A percentile compares a stretch with the other conserved stretches of the same genome.
Evolutionary conservation across 2,113 vertebrate species (phyloP).

Genomic region (Chrysochloris asiatica): DNA sequence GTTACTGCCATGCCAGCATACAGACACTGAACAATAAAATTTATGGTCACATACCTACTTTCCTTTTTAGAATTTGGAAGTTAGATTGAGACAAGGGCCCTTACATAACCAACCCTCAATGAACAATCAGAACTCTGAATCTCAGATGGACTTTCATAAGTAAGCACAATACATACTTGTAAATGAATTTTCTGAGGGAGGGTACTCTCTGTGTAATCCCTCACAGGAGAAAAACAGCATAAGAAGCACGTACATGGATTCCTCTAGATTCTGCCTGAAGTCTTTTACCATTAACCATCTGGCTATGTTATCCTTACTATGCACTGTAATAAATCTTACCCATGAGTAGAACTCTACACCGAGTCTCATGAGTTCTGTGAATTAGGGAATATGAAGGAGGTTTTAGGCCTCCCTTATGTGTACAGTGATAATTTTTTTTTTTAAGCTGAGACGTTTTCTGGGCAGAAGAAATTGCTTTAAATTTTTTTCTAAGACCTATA

Average conservation of each 20-base stretch:
- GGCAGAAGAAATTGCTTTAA: no score
- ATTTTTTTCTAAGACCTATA: neutral
- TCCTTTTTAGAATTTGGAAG: neutral
- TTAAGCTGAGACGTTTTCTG: no score
- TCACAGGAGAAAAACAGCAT: no score
- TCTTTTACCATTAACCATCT: no score
- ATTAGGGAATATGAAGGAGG: neutral
- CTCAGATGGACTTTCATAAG: neutral
- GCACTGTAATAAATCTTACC: neutral
- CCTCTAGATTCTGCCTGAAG: no score
- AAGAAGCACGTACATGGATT: no score
- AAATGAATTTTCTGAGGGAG: slow-evolving; percentile 13
- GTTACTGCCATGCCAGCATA: neutral
- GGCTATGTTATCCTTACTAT: no score
- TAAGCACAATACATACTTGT: neutral
- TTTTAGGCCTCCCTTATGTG: neutral
- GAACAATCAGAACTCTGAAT: neutral
- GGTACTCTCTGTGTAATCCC: no score
- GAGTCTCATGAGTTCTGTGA: neutral
- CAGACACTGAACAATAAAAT: neutral
- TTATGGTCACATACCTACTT: neutral
- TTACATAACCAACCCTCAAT: neutral
- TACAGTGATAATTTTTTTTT: slow-evolving; percentile 14
- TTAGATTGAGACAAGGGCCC: neutral
- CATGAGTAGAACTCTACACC: neutral